A percentile compares a stretch with the other conserved stretches of the same genome.
Conservation (phyloP, 2,797 vertebrate species). For the Ptychobarbus kaznakovi region DNA sequence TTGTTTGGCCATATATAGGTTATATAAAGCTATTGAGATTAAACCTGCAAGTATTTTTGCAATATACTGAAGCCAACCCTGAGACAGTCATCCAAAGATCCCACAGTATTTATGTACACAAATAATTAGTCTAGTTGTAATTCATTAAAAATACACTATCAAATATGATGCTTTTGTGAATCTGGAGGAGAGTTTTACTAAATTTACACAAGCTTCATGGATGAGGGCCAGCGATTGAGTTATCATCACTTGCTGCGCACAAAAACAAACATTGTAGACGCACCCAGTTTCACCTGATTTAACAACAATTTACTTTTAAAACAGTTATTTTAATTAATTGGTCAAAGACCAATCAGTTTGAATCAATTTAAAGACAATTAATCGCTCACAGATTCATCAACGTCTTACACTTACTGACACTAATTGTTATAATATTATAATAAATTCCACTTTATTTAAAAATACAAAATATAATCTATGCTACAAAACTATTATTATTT, state of each 20-base stretch:
- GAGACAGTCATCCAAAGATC: background rate
- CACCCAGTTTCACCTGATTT: background rate
- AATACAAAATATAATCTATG: background rate
- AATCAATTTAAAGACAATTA: background rate
- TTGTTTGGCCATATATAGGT: too few relatives aligned
- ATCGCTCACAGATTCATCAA: background rate
- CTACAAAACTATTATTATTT: background rate
- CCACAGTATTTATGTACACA: background rate
- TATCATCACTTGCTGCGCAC: background rate
- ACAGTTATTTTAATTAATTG: background rate
- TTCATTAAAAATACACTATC: too few relatives aligned
- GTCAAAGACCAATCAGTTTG: background rate
- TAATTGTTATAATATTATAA: background rate
- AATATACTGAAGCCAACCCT: too few relatives aligned
- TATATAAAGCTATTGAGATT: background rate
- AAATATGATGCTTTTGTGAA: too few relatives aligned
- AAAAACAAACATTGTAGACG: background rate
- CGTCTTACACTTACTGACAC: background rate
- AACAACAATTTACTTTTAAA: background rate
- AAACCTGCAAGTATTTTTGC: background rate
- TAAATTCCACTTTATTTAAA: background rate
- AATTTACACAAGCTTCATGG: background rate
- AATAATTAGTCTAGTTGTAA: too few relatives aligned
- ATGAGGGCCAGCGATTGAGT: background rate
- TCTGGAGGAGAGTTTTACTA: too few relatives aligned